phyloP scores from a whole-genome alignment of 2,113 vertebrate genomes.

The Columbina picui region DNA sequence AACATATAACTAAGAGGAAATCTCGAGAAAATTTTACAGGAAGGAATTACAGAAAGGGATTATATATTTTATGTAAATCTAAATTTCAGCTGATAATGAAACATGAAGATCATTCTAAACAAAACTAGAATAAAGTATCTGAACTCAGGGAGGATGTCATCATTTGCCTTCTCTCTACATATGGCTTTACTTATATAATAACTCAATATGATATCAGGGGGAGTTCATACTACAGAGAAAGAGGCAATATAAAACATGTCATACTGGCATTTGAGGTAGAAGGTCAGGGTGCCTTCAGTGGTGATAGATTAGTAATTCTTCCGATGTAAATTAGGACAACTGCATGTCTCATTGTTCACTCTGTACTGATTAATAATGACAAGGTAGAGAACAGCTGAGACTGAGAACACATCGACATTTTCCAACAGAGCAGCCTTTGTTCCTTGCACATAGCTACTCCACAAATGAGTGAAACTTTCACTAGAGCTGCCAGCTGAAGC shows the following conservation, averaged over 20 bases:
- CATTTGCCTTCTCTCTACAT: neutral
- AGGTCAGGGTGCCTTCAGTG: neutral
- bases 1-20: neutral
- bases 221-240: neutral
- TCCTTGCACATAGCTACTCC: neutral
- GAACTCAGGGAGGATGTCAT: neutral
- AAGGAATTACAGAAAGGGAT: neutral
- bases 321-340: neutral
- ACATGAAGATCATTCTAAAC: neutral
- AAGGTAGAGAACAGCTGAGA: neutral
- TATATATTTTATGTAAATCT: neutral
- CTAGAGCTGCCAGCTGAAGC: neutral
- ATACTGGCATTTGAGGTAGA: neutral
- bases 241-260: neutral
- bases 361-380: neutral
- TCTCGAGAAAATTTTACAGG: neutral
- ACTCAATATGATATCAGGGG: neutral
- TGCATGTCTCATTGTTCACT: neutral
- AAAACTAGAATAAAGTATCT: neutral
- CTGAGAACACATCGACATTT: neutral
- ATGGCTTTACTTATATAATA: neutral
- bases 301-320: neutral
- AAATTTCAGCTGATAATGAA: neutral
- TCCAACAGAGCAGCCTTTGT: neutral
- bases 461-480: neutral